Conservation (phyloP, 1,140 invertebrate species). For the Geopemphigus sp. region DNA sequence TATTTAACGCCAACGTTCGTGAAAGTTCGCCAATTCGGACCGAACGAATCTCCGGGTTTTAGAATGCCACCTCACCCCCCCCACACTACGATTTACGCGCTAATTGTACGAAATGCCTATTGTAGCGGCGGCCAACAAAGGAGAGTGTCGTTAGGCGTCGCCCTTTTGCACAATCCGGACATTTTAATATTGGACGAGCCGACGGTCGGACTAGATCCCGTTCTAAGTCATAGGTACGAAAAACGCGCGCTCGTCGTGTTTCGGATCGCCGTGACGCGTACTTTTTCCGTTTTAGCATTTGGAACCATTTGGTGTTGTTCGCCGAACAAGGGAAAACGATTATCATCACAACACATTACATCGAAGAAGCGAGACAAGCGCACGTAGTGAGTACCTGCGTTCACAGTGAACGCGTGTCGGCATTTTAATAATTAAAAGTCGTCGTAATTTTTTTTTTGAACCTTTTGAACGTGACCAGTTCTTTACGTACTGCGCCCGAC, state of each 20-base stretch:
- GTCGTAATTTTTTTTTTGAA: too few relatives aligned
- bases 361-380: slow-evolving; percentile 66
- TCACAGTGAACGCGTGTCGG: too few relatives aligned
- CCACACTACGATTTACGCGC: too few relatives aligned
- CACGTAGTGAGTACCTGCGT: slow-evolving; percentile 56
- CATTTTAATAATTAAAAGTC: too few relatives aligned
- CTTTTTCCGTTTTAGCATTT: slow-evolving; percentile 51
- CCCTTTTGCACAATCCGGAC: slow-evolving; percentile 88
- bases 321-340: slow-evolving; percentile 59
- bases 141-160: slow-evolving; percentile 87
- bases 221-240: slow-evolving; percentile 74
- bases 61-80: too few relatives aligned
- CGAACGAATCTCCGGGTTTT: too few relatives aligned
- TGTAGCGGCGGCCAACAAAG: slow-evolving; percentile 88
- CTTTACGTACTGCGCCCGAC: too few relatives aligned
- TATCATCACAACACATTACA: slow-evolving; percentile 68
- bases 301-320: slow-evolving; percentile 51
- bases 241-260: too few relatives aligned
- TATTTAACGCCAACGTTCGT: too few relatives aligned
- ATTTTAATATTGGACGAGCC: slow-evolving; percentile 80
- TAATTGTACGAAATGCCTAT: slow-evolving; percentile 62
- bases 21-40: too few relatives aligned
- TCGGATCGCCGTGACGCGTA: too few relatives aligned
- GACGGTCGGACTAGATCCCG: slow-evolving; percentile 85
- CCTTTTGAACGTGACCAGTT: too few relatives aligned